Conservation (phyloP, 2,113 vertebrate species). For the Numenius arquata region DNA sequence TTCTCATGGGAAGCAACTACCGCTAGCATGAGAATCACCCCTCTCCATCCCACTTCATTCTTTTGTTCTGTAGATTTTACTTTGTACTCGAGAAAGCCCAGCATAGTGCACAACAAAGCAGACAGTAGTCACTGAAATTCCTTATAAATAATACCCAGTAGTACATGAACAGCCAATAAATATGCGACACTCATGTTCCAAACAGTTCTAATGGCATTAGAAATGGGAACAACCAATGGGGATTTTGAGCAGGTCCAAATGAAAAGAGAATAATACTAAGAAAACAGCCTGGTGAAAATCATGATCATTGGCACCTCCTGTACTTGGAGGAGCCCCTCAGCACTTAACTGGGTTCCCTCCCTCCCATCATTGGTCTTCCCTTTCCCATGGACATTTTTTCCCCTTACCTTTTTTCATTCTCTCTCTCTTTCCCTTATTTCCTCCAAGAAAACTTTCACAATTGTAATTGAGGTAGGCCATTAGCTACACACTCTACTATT, state of each 20-base stretch:
- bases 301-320: background rate
- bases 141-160: background rate
- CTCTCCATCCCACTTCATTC: background rate
- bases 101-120: background rate
- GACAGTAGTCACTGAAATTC: background rate
- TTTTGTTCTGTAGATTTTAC: background rate
- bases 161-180: background rate
- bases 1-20: background rate
- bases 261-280: background rate
- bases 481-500: background rate
- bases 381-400: background rate
- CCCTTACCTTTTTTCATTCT: background rate
- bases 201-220: background rate
- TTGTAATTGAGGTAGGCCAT: background rate
- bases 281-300: background rate
- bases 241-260: background rate
- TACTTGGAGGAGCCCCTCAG: background rate
- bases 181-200: background rate
- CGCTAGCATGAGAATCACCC: background rate
- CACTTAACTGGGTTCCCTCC: rapidly evolving
- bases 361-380: background rate
- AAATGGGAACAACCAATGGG: background rate
- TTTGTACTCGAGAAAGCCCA: background rate
- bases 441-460: background rate
- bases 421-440: background rate